Conservation (phyloP, 2,113 vertebrate genomes). For the Megaceryle torquata region DNA sequence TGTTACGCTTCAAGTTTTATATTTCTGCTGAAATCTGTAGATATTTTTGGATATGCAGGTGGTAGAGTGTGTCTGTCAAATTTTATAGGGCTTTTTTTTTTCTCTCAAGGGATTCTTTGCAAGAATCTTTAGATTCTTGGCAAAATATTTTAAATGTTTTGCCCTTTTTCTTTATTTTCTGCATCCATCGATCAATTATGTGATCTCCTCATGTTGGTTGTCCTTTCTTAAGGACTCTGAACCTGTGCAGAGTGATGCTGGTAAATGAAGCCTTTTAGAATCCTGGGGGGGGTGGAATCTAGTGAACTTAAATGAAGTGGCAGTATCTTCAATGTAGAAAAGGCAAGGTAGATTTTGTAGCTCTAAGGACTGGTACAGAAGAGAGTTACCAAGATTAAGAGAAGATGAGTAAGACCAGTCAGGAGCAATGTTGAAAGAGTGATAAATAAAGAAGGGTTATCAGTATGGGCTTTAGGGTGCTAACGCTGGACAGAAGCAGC, state of each 20-base stretch:
- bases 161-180: neutral
- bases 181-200: neutral
- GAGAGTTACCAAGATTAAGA: neutral
- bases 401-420: neutral
- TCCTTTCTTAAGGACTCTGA: neutral
- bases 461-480: neutral
- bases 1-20: slow-evolving; percentile 32
- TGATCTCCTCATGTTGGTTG: neutral
- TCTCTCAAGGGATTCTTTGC: slow-evolving; percentile 9
- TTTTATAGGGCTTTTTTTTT: neutral
- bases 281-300: neutral
- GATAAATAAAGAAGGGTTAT: neutral
- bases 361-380: neutral
- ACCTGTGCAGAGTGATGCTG: neutral
- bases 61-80: slow-evolving; percentile 9
- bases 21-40: slow-evolving; percentile 31
- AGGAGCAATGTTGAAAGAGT: neutral
- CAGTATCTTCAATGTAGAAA: neutral
- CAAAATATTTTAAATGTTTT: neutral
- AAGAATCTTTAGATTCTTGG: neutral
- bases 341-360: neutral
- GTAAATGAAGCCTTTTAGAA: neutral
- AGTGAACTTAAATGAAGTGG: neutral
- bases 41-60: slow-evolving; percentile 62
- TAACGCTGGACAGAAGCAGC: neutral